phyloP scores from a whole-genome alignment of 2,797 vertebrate species.

The Cuculus canorus region DNA sequence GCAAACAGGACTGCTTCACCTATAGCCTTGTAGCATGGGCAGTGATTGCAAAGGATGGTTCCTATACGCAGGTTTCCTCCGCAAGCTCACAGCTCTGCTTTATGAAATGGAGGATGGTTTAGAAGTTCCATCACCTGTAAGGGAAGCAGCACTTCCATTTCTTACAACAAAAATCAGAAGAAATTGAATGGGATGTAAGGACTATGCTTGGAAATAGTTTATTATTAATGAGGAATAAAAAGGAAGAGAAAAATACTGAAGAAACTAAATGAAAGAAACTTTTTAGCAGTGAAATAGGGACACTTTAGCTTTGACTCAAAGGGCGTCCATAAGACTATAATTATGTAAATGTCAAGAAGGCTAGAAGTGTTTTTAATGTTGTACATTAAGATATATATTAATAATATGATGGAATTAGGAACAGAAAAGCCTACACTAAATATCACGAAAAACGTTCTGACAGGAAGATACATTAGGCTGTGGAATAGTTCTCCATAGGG shows the following conservation, averaged over 20 bases:
- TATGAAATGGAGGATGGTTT: neutral
- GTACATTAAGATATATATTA: slow-evolving; percentile 62
- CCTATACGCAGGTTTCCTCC: neutral
- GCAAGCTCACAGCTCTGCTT: neutral
- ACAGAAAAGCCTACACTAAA: slow-evolving; percentile 12
- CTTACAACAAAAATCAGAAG: neutral
- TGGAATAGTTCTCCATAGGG: slow-evolving; percentile 39
- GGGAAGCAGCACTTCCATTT: neutral
- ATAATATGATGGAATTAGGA: slow-evolving; percentile 42
- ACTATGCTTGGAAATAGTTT: neutral
- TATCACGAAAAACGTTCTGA: slow-evolving; percentile 38
- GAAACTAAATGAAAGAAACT: neutral
- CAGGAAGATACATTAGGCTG: slow-evolving; percentile 50
- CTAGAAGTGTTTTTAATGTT: slow-evolving; percentile 53
- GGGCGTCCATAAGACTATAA: slow-evolving; percentile 22
- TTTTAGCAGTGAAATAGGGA: slow-evolving; percentile 7
- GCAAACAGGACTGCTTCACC: neutral
- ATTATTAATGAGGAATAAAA: neutral
- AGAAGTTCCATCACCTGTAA: neutral
- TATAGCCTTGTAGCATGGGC: neutral
- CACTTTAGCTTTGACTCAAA: slow-evolving; percentile 9
- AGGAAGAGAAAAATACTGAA: neutral
- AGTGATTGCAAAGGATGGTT: neutral
- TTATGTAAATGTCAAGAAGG: slow-evolving; percentile 61
- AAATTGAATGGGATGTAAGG: fast-evolving